Conservation (phyloP, 1,140 invertebrate species). For the Andricus grossulariae region DNA sequence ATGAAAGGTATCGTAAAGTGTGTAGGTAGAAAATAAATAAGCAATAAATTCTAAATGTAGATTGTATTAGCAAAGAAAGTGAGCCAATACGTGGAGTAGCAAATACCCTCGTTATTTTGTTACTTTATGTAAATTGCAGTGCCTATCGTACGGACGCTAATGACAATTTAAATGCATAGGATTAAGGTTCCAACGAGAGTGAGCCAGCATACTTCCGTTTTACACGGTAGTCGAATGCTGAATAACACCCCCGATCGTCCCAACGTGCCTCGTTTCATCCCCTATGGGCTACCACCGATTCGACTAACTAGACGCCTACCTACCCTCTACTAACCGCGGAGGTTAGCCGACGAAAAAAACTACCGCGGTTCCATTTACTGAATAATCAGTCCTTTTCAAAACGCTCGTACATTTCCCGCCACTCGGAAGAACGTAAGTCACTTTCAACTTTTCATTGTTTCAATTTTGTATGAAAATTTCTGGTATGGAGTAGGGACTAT, state of each 20-base stretch:
- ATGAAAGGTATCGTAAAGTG: too few species aligned
- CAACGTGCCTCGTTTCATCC: conserved; percentile 48
- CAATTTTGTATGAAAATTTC: background rate
- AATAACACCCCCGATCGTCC: conserved; percentile 52
- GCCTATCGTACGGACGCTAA: conserved; percentile 40
- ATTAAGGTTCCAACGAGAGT: conserved; percentile 51
- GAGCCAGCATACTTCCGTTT: conserved; percentile 32
- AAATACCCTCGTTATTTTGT: conserved; percentile 13
- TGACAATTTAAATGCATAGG: conserved; percentile 66
- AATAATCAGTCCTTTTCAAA: conserved; percentile 22
- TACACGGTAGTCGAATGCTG: conserved; percentile 32
- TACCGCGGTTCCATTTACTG: conserved; percentile 8
- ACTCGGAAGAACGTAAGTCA: background rate
- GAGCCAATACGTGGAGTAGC: conserved; percentile 14
- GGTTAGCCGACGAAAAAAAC: conserved; percentile 47
- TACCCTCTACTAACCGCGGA: conserved; percentile 44
- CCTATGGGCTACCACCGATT: conserved; percentile 44
- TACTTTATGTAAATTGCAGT: conserved; percentile 29
- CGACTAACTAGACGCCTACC: conserved; percentile 52
- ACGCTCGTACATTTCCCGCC: background rate
- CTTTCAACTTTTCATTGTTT: too few species aligned
- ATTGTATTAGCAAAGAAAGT: background rate
- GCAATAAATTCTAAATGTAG: background rate
- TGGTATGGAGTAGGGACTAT: too few species aligned
- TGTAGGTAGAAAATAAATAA: background rate